These are phyloP conservation scores for Sphaerophoria rueppellii DNA, from an alignment of 2,888 invertebrate genomes.

Conservation along the genomic window DNA sequence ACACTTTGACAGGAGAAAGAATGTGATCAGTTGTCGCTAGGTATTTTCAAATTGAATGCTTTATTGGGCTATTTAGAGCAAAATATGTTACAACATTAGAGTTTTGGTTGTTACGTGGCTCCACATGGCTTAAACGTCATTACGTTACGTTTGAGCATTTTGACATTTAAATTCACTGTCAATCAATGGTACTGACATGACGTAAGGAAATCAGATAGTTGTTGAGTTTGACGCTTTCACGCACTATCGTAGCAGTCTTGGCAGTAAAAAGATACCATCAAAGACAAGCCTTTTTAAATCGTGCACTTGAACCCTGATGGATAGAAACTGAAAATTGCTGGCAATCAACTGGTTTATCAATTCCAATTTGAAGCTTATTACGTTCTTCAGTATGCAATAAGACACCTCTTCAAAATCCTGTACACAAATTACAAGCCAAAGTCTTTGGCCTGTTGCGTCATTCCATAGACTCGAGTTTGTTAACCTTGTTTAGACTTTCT, in stretches of 20 bases:
- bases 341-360: not conserved
- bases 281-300: not conserved
- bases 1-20: constrained; percentile 31
- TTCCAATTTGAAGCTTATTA: too few species aligned
- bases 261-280: not conserved
- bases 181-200: too few species aligned
- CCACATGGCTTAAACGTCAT: too few species aligned
- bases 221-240: not conserved
- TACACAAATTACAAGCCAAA: not conserved
- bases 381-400: too few species aligned
- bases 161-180: too few species aligned
- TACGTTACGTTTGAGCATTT: too few species aligned
- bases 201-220: too few species aligned
- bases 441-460: constrained; percentile 1
- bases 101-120: too few species aligned
- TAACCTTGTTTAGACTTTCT: constrained; percentile 66
- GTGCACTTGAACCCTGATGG: not conserved
- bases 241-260: not conserved
- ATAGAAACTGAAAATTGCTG: not conserved
- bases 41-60: constrained; percentile 14
- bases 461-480: constrained; percentile 29
- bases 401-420: too few species aligned
- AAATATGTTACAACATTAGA: not conserved
- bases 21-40: constrained; percentile 6
- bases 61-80: constrained; percentile 1